Evolutionary conservation across 2,113 vertebrate species (phyloP), one percentile per base, ranked within the genome.

Genomic region (Chaetops frenatus): DNA sequence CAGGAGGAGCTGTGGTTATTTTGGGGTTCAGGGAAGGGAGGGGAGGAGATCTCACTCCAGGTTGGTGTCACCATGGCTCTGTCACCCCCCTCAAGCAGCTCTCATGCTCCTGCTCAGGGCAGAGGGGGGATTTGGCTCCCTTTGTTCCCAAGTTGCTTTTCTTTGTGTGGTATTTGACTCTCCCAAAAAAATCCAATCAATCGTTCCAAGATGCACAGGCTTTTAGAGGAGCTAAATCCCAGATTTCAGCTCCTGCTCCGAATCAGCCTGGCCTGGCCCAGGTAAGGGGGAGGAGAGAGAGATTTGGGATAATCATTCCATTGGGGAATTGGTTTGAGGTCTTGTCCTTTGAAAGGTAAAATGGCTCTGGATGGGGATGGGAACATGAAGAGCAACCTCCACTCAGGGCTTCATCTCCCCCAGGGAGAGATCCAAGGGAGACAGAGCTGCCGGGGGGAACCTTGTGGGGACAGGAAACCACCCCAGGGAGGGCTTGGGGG

Each of bases 11-110:
- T 53, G 50, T 16, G 36, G 15, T 66, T 58, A 5, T 47, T 80
- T 40, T 36, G 5, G 64, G 29, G 21, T 2, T 31, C 40, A 3
- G 45, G 36, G n/a, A 67, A 67, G 38, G 61, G 36, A 36, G 20
- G n/a, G 48, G n/a, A 72, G 54, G 35, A 66, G 33, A 28, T 40
- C 7, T 6, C 60, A 11, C 21, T 51, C 10, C 5, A 61, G 64
- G 28, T 31, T 3, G 1, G 53, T 36, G 62, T 27, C 2, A 1
- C 44, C 0, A 0, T 61, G 28, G 4, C 31, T 31, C 57, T 3
- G 1, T 40, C 45, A 16, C 16, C 42, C 29, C 36, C 65, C 51
- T n/a, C 0, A 3, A 61, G 45, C 29, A 6, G 40, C 64, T 42
- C 33, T 38, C 44, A 19, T 11, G 5, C 23, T 70, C 36, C 65